Evolutionary conservation across 2,888 invertebrate genomes (phyloP).

Genomic region (Ichneumon xanthorius): DNA sequence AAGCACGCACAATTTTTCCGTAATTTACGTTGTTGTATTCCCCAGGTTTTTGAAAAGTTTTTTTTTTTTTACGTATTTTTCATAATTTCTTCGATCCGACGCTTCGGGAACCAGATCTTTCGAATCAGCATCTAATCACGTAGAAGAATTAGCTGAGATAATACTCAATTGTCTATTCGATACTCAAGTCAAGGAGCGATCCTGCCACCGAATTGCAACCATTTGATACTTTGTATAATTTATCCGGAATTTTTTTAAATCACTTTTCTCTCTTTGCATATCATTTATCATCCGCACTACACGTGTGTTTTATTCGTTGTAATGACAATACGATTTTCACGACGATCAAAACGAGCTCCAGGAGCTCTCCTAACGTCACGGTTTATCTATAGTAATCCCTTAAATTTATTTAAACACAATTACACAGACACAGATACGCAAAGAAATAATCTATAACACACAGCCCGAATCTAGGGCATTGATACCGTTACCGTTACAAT

Average conservation of each 20-base stretch:
- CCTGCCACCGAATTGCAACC: conserved; percentile 41
- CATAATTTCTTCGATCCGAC: conserved; percentile 7
- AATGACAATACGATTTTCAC: not conserved
- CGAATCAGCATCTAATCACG: conserved; percentile 74
- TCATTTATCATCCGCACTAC: conserved; percentile 33
- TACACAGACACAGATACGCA: conserved; percentile 3
- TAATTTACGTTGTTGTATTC: conserved; percentile 27
- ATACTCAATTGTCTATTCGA: conserved; percentile 45
- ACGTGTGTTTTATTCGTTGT: conserved; percentile 23
- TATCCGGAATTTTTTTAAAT: conserved; percentile 8
- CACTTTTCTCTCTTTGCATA: conserved; percentile 17
- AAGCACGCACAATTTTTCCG: conserved; percentile 40
- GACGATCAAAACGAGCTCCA: not conserved
- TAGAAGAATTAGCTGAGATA: conserved; percentile 76
- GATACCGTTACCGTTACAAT: conserved; percentile 74
- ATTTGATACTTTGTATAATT: conserved; percentile 20
- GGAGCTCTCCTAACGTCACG: not conserved
- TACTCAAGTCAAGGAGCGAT: conserved; percentile 50
- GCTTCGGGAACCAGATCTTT: conserved; percentile 77
- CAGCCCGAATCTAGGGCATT: conserved; percentile 43
- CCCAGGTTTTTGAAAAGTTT: conserved; percentile 26
- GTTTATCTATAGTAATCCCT: not conserved
- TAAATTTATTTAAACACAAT: conserved; percentile 13
- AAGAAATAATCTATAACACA: conserved; percentile 22
- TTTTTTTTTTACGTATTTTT: conserved; percentile 1